phyloP scores from a whole-genome alignment of 2,888 invertebrate genomes.

The Actias luna region DNA sequence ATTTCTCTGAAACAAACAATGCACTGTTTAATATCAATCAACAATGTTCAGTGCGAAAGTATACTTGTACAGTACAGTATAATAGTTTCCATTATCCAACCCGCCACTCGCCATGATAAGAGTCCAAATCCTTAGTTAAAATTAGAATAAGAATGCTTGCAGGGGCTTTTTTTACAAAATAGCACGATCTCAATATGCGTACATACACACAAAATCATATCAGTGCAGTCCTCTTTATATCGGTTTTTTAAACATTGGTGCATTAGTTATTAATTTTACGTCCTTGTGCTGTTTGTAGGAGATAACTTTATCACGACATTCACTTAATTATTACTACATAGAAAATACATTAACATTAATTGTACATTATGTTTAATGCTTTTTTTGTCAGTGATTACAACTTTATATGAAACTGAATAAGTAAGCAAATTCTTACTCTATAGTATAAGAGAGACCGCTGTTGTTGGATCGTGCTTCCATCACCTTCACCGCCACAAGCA shows the following conservation, averaged over 20 bases:
- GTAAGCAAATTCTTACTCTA: slow-evolving; percentile 71
- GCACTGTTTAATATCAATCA: slow-evolving; percentile 8
- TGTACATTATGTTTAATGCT: slow-evolving; percentile 6
- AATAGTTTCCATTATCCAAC: neutral
- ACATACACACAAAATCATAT: slow-evolving; percentile 4
- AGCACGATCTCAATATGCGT: slow-evolving; percentile 52
- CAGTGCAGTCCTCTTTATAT: slow-evolving; percentile 49
- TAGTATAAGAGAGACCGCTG: slow-evolving; percentile 81
- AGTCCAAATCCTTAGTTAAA: slow-evolving; percentile 24
- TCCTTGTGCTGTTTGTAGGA: neutral
- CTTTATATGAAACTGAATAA: slow-evolving; percentile 32
- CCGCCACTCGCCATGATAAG: neutral
- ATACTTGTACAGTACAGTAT: too few relatives aligned
- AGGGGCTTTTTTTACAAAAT: slow-evolving; percentile 37
- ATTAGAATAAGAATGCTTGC: slow-evolving; percentile 54
- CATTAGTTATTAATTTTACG: slow-evolving; percentile 1
- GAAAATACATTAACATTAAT: neutral
- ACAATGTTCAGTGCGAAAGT: neutral
- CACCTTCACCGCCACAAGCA: slow-evolving; percentile 93
- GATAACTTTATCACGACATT: neutral
- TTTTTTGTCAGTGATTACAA: slow-evolving; percentile 18
- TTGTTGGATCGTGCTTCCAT: slow-evolving; percentile 83
- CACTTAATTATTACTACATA: slow-evolving; percentile 6
- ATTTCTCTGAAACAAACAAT: slow-evolving; percentile 72
- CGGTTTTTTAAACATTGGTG: neutral